Conservation (phyloP, 2,113 vertebrate species). For the Hyperoodon ampullatus region DNA sequence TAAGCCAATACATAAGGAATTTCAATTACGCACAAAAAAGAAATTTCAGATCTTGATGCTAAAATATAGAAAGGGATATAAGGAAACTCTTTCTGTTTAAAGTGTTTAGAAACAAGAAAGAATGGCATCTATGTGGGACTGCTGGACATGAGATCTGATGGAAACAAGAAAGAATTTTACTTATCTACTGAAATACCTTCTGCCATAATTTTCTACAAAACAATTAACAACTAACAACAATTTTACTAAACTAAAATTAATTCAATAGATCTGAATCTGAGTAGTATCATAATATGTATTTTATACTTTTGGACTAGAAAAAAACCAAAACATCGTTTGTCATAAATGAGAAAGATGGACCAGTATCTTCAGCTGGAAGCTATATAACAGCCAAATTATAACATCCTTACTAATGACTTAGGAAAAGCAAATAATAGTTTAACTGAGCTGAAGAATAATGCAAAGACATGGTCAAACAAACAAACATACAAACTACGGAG, state of each 20-base stretch:
- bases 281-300: neutral
- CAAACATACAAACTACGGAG: neutral
- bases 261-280: neutral
- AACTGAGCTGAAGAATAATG: neutral
- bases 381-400: neutral
- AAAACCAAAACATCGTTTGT: neutral
- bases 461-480: neutral
- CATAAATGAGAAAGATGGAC: neutral
- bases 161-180: neutral
- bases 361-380: neutral
- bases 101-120: neutral
- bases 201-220: neutral
- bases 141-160: neutral
- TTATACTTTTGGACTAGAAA: neutral
- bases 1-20: neutral
- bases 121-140: neutral
- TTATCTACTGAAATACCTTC: neutral
- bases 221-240: neutral
- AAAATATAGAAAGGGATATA: neutral
- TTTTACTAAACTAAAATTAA: conserved; percentile 4
- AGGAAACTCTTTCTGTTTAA: neutral
- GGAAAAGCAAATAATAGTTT: neutral
- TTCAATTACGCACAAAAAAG: conserved; percentile 5
- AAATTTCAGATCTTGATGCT: neutral
- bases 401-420: conserved; percentile 27